Base-by-base conservation (phyloP, 2,797 vertebrate genomes). In the Pipistrellus kuhlii region DNA sequence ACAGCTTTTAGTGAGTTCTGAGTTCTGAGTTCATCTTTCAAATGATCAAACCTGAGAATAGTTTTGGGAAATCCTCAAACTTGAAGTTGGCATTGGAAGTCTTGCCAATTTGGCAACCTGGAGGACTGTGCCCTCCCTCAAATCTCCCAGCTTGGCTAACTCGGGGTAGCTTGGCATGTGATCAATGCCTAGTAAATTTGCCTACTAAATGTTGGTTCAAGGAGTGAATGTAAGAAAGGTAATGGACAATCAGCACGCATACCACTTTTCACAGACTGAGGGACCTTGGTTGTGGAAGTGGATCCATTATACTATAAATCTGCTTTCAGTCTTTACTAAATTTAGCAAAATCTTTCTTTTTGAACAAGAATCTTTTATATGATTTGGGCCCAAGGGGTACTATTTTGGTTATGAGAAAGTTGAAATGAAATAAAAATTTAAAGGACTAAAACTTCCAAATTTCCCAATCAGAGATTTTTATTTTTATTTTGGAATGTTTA, bases 361-460 rank as follows among this genome's bases (percentile, higher is more conserved):
- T 85, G 46, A 68, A 41, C 11, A 18, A 71, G 68, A 90, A 57
- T 53, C 46, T 46, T 14, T 23, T 93, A 82, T 85, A 64, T 82
- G 11, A 82, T 90, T 78, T 92, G 53, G 27, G 32, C 18, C 76
- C 32, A 90, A 85, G 38, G 35, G 14, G 38, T 48, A 90, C 11
- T 62, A 80, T 84, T 81, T 86, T 81, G 83, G 25, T 76, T 73
- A 77, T 13, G 18, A 85, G 83, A 88, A 95, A 94, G 17, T 59
- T 64, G 25, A 87, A 88, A 59, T 27, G 25, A 8, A 69, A 68
- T 78, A 87, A 68, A 93, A 76, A 68, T 69, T 32, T 32, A 11
- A 87, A 91, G 80, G 48, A 38, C 51, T 75, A 71, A 81, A 57
- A 88, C n/a, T 57, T 92, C 5, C n/a, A 69, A 64, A 89, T 72